Evolutionary conservation across 2,888 invertebrate species (phyloP), one percentile per base, ranked within the genome.

Genomic region (Julus scandinavius): DNA sequence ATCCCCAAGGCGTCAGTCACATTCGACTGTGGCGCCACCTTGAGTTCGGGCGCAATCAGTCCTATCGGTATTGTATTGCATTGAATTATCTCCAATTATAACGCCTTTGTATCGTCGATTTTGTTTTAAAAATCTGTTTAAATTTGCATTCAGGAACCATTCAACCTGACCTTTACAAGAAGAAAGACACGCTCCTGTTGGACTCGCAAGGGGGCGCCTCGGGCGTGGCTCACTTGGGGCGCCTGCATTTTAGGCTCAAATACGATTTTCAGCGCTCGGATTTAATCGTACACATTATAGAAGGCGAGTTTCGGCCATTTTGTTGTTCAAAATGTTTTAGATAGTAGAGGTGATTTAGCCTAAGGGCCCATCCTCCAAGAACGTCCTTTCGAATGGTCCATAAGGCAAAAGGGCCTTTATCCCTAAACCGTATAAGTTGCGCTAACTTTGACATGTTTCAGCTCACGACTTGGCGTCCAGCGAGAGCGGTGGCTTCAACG

Each of bases 191-290:
- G 45, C 91, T 92, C 5, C 90, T 92, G n/a, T 91, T 92, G 87
- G 92, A 92, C 88, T 89, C 90, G 96, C 96, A 91, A 96, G 96
- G 2, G 96, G 96, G 0, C 93, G 97, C 85, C 95, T 96, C 91
- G 94, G 96, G 91, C 95, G 95, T 88, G 93, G 94, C 90, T 92
- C 94, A 90, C 91, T 94, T 97, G 85, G 97, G 97, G 58, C 94
- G 96, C 89, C 94, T 98, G 90, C 97, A 97, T 91, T 94, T 97
- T 90, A 94, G 97, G 88, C 93, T 97, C 88, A 96, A 96, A 91
- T 98, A 97, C 91, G 97, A 97, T 93, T 97, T 97, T 91, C 96
- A 97, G 92, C 94, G 96, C 90, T 97, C 97, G 20, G 97, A 98
- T 92, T 94, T 98, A 90, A 95, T 97, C 90, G 96, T 97, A n/a